A percentile compares a stretch with the other conserved stretches of the same genome.
These are phyloP conservation scores for Conger conger DNA, from an alignment of 2,113 vertebrate genomes.

Conservation along the genomic window DNA sequence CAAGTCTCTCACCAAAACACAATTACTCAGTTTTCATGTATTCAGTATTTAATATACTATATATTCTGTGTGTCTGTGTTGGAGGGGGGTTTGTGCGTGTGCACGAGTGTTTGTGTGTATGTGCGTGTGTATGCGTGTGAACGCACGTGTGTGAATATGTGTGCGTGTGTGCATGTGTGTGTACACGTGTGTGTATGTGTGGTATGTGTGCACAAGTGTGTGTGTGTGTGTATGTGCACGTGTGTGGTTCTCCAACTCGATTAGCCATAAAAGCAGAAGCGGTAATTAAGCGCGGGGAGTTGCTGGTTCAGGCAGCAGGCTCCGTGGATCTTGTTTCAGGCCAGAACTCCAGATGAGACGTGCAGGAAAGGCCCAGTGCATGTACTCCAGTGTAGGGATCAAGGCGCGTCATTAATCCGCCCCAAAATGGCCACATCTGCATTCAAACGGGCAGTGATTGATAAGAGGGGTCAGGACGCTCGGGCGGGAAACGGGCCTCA, in stretches of 20 bases:
- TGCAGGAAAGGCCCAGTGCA: not conserved
- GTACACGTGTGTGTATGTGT: not conserved
- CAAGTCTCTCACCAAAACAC: not conserved
- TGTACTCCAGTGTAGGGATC: slow-evolving; percentile 44
- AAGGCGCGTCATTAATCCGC: slow-evolving; percentile 64
- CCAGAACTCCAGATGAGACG: not conserved
- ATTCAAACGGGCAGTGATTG: slow-evolving; percentile 56
- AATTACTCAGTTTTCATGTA: not conserved
- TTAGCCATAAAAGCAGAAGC: not conserved
- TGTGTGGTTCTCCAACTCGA: not conserved
- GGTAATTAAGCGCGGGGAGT: no score
- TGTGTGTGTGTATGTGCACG: no score
- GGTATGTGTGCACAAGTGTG: no score
- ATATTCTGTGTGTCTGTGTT: no score
- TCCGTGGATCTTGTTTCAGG: not conserved
- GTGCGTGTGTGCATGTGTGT: not conserved
- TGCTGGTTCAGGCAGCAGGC: no score
- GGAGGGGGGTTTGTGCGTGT: not conserved
- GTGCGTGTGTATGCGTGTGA: not conserved
- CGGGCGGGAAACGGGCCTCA: slow-evolving; percentile 47
- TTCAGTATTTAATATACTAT: no score
- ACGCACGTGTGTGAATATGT: not conserved
- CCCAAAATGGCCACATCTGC: slow-evolving; percentile 55
- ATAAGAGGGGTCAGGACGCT: slow-evolving; percentile 51
- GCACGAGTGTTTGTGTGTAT: not conserved